Evolutionary conservation across 2,113 vertebrate genomes (phyloP), one percentile per base, ranked within the genome.

Genomic region (Brachirus orientalis): DNA sequence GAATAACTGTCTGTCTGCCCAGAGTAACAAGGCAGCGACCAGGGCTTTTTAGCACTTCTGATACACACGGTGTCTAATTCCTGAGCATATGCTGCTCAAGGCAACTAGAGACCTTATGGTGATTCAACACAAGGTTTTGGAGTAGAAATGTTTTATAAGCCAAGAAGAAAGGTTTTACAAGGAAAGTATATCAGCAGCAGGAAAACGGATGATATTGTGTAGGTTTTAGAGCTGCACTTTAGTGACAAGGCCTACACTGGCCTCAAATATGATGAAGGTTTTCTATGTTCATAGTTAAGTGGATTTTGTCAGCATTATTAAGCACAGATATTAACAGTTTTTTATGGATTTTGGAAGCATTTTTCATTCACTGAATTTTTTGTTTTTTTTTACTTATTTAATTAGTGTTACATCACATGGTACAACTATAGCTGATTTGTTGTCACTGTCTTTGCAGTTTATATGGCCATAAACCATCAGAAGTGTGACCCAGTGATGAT

Each of bases 81-180:
- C 85, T 60, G 51, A 40, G 59, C 59, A 61, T 61, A 51, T 28
- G 63, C 73, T 36, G 33, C 71, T 61, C 77, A 37, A 63, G 65
- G 82, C 69, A 86, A 88, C 85, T 72, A 81, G 82, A 90, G 64
- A 67, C 80, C 52, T 63, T 51, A 46, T 16, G 6, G 50, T 65
- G 69, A 72, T 72, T 61, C 52, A 63, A 45, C 69, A 53, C 66
- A 80, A 69, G 65, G 61, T 45, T 68, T 73, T 71, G 63, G 58
- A 50, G 69, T 60, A 88, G 77, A 87, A 86, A 87, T 83, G 84
- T 87, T 87, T 88, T 80, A 91, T 81, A 82, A 85, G 75, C 72
- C 35, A 38, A 74, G 46, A 63, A 69, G 48, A 73, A 80, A 78
- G 67, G 20, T 43, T 19, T 18, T 69, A 74, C 52, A 35, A 38